Conservation (phyloP, 1,140 invertebrate genomes). For the Venustaconcha ellipsiformis region DNA sequence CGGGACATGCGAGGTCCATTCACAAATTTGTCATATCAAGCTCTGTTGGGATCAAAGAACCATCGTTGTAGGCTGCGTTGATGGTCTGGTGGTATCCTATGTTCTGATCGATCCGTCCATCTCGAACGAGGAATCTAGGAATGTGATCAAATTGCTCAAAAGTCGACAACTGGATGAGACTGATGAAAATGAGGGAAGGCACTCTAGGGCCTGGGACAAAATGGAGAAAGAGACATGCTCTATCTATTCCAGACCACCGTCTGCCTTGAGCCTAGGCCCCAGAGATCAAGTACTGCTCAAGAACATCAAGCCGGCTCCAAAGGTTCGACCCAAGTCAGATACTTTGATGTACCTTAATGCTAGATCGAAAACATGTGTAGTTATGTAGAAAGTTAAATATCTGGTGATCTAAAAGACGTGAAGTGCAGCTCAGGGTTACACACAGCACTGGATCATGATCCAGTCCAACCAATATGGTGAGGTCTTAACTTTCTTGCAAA, state of each 20-base stretch:
- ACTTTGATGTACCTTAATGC: constrained; percentile 47
- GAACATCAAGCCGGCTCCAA: constrained; percentile 48
- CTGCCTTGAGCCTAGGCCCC: constrained; percentile 38
- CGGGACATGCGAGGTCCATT: constrained; percentile 60
- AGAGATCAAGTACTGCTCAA: constrained; percentile 53
- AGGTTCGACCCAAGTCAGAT: constrained; percentile 49
- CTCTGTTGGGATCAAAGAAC: constrained; percentile 59
- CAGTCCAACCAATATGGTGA: too few species aligned
- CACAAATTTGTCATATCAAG: constrained; percentile 43
- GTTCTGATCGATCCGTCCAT: constrained; percentile 53
- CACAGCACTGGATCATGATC: too few species aligned
- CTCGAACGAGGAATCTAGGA: constrained; percentile 28
- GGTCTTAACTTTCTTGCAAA: too few species aligned
- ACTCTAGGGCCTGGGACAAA: constrained; percentile 58
- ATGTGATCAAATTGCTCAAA: constrained; percentile 34
- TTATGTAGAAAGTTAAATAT: constrained; percentile 7
- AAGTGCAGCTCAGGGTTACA: too few species aligned
- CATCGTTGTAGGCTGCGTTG: constrained; percentile 60
- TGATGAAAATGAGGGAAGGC: constrained; percentile 8
- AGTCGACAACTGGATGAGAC: constrained; percentile 39
- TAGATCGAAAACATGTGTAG: constrained; percentile 50
- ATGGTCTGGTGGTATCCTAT: constrained; percentile 61
- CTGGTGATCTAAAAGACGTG: too few species aligned
- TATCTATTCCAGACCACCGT: constrained; percentile 52
- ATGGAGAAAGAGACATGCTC: constrained; percentile 36